Base-by-base conservation (phyloP, 2,113 vertebrate genomes). In the Limnothrissa miodon region DNA sequence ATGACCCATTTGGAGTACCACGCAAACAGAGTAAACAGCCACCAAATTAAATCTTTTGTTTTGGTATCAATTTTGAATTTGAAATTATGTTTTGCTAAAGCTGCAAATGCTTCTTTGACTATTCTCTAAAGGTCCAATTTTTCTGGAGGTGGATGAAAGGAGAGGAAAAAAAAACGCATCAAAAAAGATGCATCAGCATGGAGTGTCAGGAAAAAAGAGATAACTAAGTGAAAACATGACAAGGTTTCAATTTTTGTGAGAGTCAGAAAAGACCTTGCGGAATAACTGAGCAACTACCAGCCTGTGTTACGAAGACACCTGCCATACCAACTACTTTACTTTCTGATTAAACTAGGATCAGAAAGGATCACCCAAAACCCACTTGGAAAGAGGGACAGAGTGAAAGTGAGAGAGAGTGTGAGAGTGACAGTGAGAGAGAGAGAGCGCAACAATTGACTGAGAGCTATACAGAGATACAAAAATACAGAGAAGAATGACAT, bases 291-390 rank as follows among this genome's bases (percentile, higher is more conserved):
- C 6, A 6, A 42, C 62, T 45, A 1, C 46, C 39, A 36, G 56
- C 23, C 70, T 33, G 70, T 17, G 59, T 19, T 59, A 78, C 39
- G 70, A 11, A 83, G 78, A 70, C 21, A 62, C 17, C 33, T 17
- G 53, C 79, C 23, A 80, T 39, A 33, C 83, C 33, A 62, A 25
- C 48, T 82, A 82, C 42, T 82, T n/a, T 53, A 44, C 21, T 29
- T 82, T 84, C 78, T 80, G 62, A 86, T 84, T 82, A 78, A 83
- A 84, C 46, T 39, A 44, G 48, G 78, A 88, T 86, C 78, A 82
- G 80, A 80, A 45, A 80, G 79, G 45, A 80, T 51, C 48, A 78
- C 19, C 45, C 42, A 45, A 70, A 70, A 13, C 62, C 33, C 21
- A 51, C 56, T 45, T 80, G 42, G 53, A 80, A 44, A 56, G 46